Conservation (phyloP, 2,797 vertebrate species). For the Leucoraja ocellata region DNA sequence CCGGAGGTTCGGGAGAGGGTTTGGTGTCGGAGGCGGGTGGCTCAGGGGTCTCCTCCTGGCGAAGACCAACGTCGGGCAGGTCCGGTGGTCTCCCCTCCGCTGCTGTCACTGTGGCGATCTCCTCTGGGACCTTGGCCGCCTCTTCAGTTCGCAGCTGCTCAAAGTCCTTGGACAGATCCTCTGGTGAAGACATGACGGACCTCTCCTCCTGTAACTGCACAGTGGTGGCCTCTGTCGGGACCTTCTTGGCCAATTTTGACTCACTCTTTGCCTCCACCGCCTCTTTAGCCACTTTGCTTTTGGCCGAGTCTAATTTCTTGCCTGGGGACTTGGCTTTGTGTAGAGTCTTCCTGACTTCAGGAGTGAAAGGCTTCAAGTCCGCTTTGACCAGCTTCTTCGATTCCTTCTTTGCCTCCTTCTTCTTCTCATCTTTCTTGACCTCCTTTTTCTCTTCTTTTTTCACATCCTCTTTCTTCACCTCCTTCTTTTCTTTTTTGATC, state of each 20-base stretch:
- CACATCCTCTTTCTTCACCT: slow-evolving; percentile 81
- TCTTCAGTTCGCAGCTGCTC: slow-evolving; percentile 80
- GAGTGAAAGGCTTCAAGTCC: slow-evolving; percentile 89
- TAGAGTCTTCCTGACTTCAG: slow-evolving; percentile 90
- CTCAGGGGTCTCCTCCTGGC: slow-evolving; percentile 44
- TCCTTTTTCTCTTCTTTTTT: slow-evolving; percentile 89
- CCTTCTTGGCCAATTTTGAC: slow-evolving; percentile 44
- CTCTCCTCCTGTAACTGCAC: slow-evolving; percentile 61
- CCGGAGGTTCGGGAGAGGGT: slow-evolving; percentile 50
- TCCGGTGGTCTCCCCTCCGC: slow-evolving; percentile 42
- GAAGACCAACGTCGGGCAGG: slow-evolving; percentile 45
- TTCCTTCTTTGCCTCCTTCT: slow-evolving; percentile 76
- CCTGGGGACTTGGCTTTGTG: slow-evolving; percentile 85
- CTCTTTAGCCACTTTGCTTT: slow-evolving; percentile 60
- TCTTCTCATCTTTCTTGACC: slow-evolving; percentile 76
- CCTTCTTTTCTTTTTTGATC: slow-evolving; percentile 79
- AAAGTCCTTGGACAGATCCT: slow-evolving; percentile 94
- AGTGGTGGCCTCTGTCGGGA: slow-evolving; percentile 51
- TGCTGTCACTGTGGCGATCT: slow-evolving; percentile 40
- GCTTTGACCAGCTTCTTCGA: slow-evolving; percentile 82
- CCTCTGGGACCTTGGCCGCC: slow-evolving; percentile 41
- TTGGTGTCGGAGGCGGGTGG: slow-evolving; percentile 51
- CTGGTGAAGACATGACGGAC: slow-evolving; percentile 79
- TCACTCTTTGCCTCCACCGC: slow-evolving; percentile 60
- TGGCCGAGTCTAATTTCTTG: slow-evolving; percentile 78